Evolutionary conservation across 2,113 vertebrate species (phyloP), one percentile per base, ranked within the genome.

Genomic region (Emberiza fucata): DNA sequence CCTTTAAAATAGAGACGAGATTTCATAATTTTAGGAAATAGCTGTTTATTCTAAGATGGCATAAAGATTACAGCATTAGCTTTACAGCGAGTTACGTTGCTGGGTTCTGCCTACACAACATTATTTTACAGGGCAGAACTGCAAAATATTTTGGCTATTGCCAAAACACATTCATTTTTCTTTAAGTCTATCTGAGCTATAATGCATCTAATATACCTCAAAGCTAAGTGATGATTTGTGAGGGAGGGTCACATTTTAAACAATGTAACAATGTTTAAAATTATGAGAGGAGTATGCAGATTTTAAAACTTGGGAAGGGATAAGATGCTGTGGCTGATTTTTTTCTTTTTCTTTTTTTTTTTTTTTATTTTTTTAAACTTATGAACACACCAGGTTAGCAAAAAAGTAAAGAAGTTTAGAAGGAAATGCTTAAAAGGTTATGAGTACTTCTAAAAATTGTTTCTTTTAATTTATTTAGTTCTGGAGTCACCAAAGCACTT

Each of bases 21-120:
- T 93, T 85, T 95, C 91, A 94, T 90, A 87, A 97, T 97, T 98
- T 98, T 97, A 93, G 95, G 97, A 98, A 98, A 96, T 96, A 90
- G 80, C 90, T 97, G 82, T 97, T 97, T 97, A 91, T 97, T 97
- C 87, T 86, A 92, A 84, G 95, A 75, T 87, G 94, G 95, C 92
- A 97, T 71, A 37, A 90, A 82, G 89, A 97, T 97, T 95, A 85
- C 7, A 16, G 45, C 72, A 86, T 89, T 95, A 94, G 85, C 84
- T 96, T 97, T 97, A 92, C 84, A 95, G 73, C 90, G 82, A 95
- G 78, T 91, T 95, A 91, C 4, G 1, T 94, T 91, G 78, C 92
- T 86, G 71, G 90, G 72, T 90, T 97, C 91, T 95, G 35, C 94
- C 89, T 89, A 68, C 77, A 16, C 25, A 66, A 61, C 44, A 56